Evolutionary conservation across 2,888 invertebrate genomes (phyloP), one percentile per base, ranked within the genome.

Genomic region (Epinotia bilunana): DNA sequence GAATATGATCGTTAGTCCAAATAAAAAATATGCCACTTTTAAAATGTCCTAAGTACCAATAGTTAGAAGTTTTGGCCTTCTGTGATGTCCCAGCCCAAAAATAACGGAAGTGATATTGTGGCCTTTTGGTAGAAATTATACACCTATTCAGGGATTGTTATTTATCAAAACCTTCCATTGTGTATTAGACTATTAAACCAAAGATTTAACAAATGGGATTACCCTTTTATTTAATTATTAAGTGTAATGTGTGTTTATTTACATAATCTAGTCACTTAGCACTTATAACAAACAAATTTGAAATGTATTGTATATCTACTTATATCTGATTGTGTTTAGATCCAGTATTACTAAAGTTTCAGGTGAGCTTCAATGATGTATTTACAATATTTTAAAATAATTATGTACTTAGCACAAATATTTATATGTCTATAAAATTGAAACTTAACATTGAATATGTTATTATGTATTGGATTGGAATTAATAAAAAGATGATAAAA

Each of bases 31-130:
- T 28, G 23, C 16, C 33, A n/a, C 57, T 9, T 60, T 61, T 61
- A 61, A 39, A 43, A 28, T 6, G 18, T 53, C 0, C 57, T 53
- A 23, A 53, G 12, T 46, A 58, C 2, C 23, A 7, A n/a, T 12
- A 72, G 63, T 46, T 20, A 55, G 62, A 55, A 39, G 33, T 33
- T 57, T n/a, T 49, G 73, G 43, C 62, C 69, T 57, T 73, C 16
- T 74, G 69, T 69, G 57, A 58, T 46, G 60, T 57, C 39, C 58
- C 64, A 64, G 28, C 72, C 80, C 80, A 80, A 76, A 77, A 74
- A 76, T 77, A 81, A 85, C 83, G 72, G 77, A 87, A 87, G 91
- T 92, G 91, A 92, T 91, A 90, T 84, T 84, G 92, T 91, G 92
- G 91, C 92, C 92, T 92, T 92, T 85, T 82, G 83, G 79, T 86